Evolutionary conservation across 2,113 vertebrate species (phyloP), one percentile per base, ranked within the genome.

Genomic region (Cololabis saira): DNA sequence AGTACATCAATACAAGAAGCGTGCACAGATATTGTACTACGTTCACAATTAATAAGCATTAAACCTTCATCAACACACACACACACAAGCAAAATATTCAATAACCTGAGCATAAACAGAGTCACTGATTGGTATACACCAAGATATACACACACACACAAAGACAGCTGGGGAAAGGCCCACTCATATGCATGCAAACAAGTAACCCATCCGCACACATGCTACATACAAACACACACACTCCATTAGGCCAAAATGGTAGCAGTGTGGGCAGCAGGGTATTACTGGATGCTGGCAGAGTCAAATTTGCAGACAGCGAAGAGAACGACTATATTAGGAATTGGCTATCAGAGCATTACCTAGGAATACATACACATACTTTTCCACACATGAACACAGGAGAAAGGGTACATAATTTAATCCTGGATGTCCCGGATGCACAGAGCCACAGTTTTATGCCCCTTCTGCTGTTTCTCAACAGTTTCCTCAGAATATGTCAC

Each of bases 251-350:
- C 55, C 73, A 30, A 66, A 78, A 77, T 69, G 74, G 74, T 76
- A 57, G 84, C 52, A 80, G 83, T 78, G 74, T 71, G 81, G 74
- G 79, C 71, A 27, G 74, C 44, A 78, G 78, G 67, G 67, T 74
- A 61, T 71, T 74, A 78, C 86, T 12, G 71, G 67, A 76, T 54
- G 68, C 73, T 68, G 57, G 68, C 81, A 61, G 61, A 81, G 82
- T 68, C 80, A 86, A 88, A 88, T 84, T n/a, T 87, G 84, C 82
- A 89, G 80, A 87, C 87, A 80, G 77, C 68, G 68, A 81, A 77
- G 69, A 67, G 67, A 80, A 80, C 17, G 58, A 85, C 84, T 87
- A 83, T 85, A 83, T 89, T 86, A 86, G 82, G 87, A 89, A 89
- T 87, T 85, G 87, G 87, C 80, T 84, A 81, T 82, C 72, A 76